Percentiles rank a stretch among this genome's conserved stretches.
These are phyloP conservation scores for Tridacna crocea DNA, from an alignment of 2,888 invertebrate species.

Conservation along the genomic window DNA sequence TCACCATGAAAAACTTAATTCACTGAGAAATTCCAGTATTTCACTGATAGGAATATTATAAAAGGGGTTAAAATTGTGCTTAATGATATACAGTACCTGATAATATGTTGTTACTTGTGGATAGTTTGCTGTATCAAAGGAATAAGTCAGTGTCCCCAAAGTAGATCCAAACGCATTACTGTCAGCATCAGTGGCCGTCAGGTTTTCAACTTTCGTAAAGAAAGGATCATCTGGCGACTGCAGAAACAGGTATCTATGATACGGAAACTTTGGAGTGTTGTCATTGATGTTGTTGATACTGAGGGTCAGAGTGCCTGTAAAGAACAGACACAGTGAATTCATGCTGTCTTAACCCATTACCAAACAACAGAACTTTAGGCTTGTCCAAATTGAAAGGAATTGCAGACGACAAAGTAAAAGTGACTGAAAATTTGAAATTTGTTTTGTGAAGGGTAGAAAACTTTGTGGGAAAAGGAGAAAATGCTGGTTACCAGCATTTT, in stretches of 20 bases:
- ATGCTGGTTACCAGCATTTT: no score
- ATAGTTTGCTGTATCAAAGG: slow-evolving; percentile 18
- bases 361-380: no score
- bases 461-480: no score
- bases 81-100: slow-evolving; percentile 24
- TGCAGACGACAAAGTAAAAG: no score
- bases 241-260: slow-evolving; percentile 44
- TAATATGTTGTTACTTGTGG: slow-evolving; percentile 18
- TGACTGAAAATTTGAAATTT: no score
- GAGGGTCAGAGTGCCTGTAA: slow-evolving; percentile 30
- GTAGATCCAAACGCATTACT: slow-evolving; percentile 32
- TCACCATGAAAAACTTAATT: no score
- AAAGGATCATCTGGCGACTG: slow-evolving; percentile 33
- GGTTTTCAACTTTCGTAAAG: slow-evolving; percentile 36
- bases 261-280: slow-evolving; percentile 43
- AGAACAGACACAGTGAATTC: neutral
- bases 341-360: no score
- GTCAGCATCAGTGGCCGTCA: slow-evolving; percentile 48
- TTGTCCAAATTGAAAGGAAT: no score
- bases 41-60: no score
- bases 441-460: no score
- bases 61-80: no score
- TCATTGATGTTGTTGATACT: slow-evolving; percentile 49
- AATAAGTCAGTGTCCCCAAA: slow-evolving; percentile 35
- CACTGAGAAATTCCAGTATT: no score